A percentile compares a stretch with the other conserved stretches of the same genome.
These are phyloP conservation scores for Danio kyathit DNA, from an alignment of 2,797 vertebrate genomes.

Conservation along the genomic window DNA sequence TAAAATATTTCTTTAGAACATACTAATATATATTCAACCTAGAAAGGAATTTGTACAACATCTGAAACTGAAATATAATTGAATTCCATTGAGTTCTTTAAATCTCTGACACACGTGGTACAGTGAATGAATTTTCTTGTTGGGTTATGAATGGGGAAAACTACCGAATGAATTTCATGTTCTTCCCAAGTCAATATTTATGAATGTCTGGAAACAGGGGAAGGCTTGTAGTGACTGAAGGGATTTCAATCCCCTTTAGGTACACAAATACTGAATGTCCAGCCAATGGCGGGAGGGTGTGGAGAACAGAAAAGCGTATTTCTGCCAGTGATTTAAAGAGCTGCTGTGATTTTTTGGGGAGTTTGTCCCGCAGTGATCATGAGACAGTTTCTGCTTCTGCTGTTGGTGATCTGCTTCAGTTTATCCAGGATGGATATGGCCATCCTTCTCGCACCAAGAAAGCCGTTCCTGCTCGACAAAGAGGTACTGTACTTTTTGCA, in stretches of 20 bases:
- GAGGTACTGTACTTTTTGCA: slow-evolving; percentile 81
- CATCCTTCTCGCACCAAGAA: slow-evolving; percentile 83
- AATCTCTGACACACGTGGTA: slow-evolving; percentile 52
- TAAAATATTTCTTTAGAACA: not conserved
- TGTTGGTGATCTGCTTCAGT: slow-evolving; percentile 82
- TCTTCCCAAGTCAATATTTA: slow-evolving; percentile 81
- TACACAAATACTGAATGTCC: slow-evolving; percentile 67
- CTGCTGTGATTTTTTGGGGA: slow-evolving; percentile 61
- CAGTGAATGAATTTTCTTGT: slow-evolving; percentile 73
- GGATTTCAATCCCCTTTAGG: slow-evolving; percentile 73
- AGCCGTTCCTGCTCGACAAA: slow-evolving; percentile 81
- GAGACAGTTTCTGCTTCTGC: slow-evolving; percentile 80
- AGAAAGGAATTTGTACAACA: not conserved
- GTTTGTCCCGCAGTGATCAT: slow-evolving; percentile 74
- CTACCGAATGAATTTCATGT: slow-evolving; percentile 61
- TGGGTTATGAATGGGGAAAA: slow-evolving; percentile 73
- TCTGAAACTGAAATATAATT: slow-evolving; percentile 15
- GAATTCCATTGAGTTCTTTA: not conserved
- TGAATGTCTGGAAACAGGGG: slow-evolving; percentile 81
- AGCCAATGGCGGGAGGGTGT: slow-evolving; percentile 72
- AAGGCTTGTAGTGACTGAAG: slow-evolving; percentile 78
- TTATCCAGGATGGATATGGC: slow-evolving; percentile 79
- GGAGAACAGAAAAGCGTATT: slow-evolving; percentile 73
- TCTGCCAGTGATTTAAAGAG: slow-evolving; percentile 65
- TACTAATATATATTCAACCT: not conserved